Evolutionary conservation across 2,113 vertebrate species (phyloP).

Genomic region (Camelus dromedarius): DNA sequence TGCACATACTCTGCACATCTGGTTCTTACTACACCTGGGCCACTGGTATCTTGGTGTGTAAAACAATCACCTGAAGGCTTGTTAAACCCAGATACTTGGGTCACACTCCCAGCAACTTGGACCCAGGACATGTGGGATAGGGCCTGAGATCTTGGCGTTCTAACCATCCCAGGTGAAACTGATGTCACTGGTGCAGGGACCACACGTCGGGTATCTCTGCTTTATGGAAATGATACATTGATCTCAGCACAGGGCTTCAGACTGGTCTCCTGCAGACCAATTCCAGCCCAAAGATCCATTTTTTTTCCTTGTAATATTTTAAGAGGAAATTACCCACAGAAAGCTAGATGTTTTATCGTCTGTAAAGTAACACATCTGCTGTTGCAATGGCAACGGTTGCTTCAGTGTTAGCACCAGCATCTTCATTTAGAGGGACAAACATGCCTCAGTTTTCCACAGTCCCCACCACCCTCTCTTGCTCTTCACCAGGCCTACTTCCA

Average conservation of each 20-base stretch:
- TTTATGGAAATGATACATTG: constrained; percentile 16
- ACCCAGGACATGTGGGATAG: not conserved
- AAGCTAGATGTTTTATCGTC: not conserved
- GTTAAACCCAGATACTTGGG: not conserved
- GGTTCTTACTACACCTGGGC: not conserved
- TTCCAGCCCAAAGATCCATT: not conserved
- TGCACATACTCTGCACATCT: not conserved
- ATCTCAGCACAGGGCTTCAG: not conserved
- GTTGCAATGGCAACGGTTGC: not conserved
- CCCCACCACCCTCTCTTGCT: not conserved
- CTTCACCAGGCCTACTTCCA: not conserved
- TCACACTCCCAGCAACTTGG: not conserved
- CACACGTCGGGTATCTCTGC: not conserved
- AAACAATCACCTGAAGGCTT: not conserved
- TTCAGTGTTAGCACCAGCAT: not conserved
- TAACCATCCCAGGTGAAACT: not conserved
- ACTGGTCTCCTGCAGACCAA: not conserved
- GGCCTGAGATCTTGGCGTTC: not conserved
- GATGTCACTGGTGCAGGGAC: not conserved
- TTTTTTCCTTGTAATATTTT: not conserved
- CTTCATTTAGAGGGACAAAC: not conserved
- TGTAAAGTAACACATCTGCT: not conserved
- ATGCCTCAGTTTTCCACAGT: not conserved
- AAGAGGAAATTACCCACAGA: not conserved
- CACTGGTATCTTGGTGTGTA: not conserved